phyloP scores from a whole-genome alignment of 2,113 vertebrate species.

The Nyctibius bracteatus region DNA sequence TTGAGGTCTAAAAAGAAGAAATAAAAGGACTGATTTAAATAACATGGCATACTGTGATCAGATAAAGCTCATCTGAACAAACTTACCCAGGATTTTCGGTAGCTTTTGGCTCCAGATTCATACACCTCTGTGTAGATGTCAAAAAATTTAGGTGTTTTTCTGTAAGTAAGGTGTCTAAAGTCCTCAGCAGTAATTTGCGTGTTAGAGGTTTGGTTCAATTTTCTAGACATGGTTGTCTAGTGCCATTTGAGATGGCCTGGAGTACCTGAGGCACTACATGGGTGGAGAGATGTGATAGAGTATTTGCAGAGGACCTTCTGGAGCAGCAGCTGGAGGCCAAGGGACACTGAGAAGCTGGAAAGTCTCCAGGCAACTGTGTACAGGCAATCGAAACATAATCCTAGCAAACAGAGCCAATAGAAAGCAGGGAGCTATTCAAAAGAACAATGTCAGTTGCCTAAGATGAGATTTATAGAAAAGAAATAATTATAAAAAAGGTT shows the following conservation, averaged over 20 bases:
- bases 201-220: background rate
- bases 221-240: background rate
- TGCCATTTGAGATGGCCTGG: background rate
- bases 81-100: background rate
- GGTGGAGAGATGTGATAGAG: fast-evolving
- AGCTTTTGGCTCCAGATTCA: background rate
- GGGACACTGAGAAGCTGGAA: background rate
- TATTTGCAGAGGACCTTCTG: background rate
- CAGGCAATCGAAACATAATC: background rate
- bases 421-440: background rate
- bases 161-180: background rate
- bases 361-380: background rate
- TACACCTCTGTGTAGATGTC: background rate
- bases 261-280: background rate
- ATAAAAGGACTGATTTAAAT: background rate
- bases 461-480: background rate
- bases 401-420: background rate
- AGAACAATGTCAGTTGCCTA: background rate
- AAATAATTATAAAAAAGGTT: background rate
- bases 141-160: background rate
- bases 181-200: background rate
- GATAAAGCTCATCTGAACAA: background rate
- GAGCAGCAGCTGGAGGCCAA: background rate
- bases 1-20: background rate
- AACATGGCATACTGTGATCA: background rate